Conservation (phyloP, 2,113 vertebrate species). For the Clupea harengus region DNA sequence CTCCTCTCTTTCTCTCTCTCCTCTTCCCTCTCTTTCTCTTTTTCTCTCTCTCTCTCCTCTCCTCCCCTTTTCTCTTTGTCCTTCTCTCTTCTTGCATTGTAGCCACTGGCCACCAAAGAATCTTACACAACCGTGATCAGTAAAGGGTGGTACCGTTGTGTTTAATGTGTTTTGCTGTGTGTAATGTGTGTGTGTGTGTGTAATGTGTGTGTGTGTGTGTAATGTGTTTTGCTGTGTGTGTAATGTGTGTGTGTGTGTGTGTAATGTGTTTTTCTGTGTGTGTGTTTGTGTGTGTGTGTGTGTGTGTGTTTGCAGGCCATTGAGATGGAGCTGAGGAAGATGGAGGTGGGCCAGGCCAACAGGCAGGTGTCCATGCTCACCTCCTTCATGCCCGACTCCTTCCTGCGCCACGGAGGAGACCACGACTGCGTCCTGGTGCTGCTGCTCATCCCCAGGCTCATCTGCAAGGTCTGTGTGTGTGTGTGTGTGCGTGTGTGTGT, state of each 20-base stretch:
- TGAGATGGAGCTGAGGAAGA: constrained; percentile 97
- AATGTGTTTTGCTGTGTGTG: not conserved
- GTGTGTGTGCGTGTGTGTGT: not conserved
- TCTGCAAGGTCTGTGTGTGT: constrained; percentile 84
- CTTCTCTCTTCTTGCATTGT: not conserved
- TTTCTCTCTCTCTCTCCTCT: not conserved
- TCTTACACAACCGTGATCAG: too few relatives aligned
- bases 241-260: not conserved
- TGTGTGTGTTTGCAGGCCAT: constrained; percentile 77
- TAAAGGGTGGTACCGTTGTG: not conserved
- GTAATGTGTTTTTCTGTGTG: not conserved
- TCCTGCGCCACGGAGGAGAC: constrained; percentile 92
- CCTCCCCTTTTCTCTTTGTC: not conserved
- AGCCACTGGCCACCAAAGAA: not conserved
- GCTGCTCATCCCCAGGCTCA: constrained; percentile 91
- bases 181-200: not conserved
- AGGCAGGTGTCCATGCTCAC: constrained; percentile 91
- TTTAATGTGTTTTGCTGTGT: not conserved
- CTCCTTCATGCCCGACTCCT: constrained; percentile 97
- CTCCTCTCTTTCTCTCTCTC: not conserved
- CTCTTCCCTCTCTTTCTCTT: not conserved
- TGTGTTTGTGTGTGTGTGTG: not conserved
- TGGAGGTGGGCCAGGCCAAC: constrained; percentile 93
- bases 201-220: not conserved
- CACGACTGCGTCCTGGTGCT: constrained; percentile 93